These are phyloP conservation scores for Phyllostomus discolor DNA, from an alignment of 2,113 vertebrate species.

Conservation along the genomic window DNA sequence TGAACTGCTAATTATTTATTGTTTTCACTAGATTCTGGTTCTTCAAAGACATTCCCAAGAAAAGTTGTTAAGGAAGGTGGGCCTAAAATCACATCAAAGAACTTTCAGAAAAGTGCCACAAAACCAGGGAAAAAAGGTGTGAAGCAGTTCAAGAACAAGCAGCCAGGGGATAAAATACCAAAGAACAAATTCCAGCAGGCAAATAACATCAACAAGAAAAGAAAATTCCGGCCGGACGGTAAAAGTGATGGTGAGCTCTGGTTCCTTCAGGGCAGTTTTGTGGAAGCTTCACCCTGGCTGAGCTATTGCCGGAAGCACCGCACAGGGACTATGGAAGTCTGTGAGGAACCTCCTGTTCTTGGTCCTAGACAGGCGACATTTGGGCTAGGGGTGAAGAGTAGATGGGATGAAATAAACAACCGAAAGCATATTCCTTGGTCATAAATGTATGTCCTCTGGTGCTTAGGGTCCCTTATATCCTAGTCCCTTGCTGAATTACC, in stretches of 20 bases:
- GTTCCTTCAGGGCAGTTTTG: accelerated
- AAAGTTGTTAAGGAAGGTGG: constrained; percentile 66
- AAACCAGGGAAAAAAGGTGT: constrained; percentile 71
- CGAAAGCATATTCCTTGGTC: background rate
- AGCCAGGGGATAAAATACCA: constrained; percentile 65
- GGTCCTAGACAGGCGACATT: background rate
- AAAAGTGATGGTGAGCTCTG: constrained; percentile 74
- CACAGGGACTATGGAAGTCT: background rate
- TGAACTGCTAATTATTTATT: background rate
- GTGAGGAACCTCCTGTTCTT: background rate
- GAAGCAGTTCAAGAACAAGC: constrained; percentile 79
- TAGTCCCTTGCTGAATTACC: background rate
- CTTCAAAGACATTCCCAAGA: constrained; percentile 62
- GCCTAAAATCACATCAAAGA: constrained; percentile 73
- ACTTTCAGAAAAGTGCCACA: constrained; percentile 74
- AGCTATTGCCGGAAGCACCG: accelerated
- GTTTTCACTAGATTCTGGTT: constrained; percentile 58
- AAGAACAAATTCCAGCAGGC: constrained; percentile 74
- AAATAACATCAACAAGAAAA: constrained; percentile 67
- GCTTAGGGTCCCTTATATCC: background rate
- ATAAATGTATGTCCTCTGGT: background rate
- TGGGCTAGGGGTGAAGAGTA: background rate
- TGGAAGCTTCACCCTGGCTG: background rate
- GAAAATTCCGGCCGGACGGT: constrained; percentile 69
- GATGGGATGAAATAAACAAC: background rate